phyloP scores from a whole-genome alignment of 1,140 invertebrate species.

The Bradynema listronoti region DNA sequence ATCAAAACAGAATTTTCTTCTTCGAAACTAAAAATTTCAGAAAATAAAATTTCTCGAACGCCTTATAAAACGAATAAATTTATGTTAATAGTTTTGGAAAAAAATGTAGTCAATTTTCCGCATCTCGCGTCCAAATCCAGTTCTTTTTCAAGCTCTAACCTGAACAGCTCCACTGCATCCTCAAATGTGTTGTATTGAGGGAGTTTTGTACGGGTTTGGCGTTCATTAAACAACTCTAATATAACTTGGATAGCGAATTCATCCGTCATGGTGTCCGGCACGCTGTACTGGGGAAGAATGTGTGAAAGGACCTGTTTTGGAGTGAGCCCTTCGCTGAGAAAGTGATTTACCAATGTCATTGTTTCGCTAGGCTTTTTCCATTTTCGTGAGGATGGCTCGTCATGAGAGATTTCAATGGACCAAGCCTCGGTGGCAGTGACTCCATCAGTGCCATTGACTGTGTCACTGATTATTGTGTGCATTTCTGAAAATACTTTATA shows the following conservation, averaged over 20 bases:
- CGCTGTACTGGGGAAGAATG: slow-evolving; percentile 11
- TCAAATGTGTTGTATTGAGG: slow-evolving; percentile 32
- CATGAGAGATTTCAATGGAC: too few relatives aligned
- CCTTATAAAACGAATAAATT: too few relatives aligned
- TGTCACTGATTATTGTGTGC: too few relatives aligned
- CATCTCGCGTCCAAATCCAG: slow-evolving; percentile 4
- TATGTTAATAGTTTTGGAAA: too few relatives aligned
- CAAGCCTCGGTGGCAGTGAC: too few relatives aligned
- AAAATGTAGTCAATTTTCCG: too few relatives aligned
- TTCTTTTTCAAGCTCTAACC: slow-evolving; percentile 15
- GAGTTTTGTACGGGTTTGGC: slow-evolving; percentile 32
- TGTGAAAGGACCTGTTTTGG: slow-evolving; percentile 12
- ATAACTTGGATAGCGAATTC: slow-evolving; percentile 16
- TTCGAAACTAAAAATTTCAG: too few relatives aligned
- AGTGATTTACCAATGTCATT: slow-evolving; percentile 16
- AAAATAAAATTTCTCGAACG: too few relatives aligned
- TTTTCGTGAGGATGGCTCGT: slow-evolving; percentile 5
- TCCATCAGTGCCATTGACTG: too few relatives aligned
- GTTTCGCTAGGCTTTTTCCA: slow-evolving; percentile 28
- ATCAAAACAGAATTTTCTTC: too few relatives aligned
- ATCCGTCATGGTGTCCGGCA: slow-evolving; percentile 19
- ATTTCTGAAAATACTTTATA: too few relatives aligned
- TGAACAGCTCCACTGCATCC: slow-evolving; percentile 39
- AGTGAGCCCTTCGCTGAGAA: slow-evolving; percentile 16
- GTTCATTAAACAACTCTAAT: slow-evolving; percentile 21